Base-by-base conservation (phyloP, 2,797 vertebrate species). In the Rhabdophis nuchalis region DNA sequence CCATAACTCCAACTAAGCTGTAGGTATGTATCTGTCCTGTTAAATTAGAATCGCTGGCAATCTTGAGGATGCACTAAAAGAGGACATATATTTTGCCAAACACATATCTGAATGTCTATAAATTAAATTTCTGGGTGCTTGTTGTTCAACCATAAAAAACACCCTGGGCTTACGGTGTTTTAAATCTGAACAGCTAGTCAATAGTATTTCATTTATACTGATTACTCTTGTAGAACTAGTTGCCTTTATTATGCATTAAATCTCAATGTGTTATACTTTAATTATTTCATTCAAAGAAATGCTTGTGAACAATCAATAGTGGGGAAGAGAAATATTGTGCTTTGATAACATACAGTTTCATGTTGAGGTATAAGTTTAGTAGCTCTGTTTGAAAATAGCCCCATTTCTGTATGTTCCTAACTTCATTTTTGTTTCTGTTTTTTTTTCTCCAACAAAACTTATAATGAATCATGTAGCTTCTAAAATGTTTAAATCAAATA, bases 391-490 rank as follows among this genome's bases (percentile, higher is more conserved):
- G 52, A 93, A 57, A 64, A 90, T 88, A 46, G 16, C 23, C 56
- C 36, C 14, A 46, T 27, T 86, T 89, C 90, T 92, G 23, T 11
- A 14, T 77, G 89, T 92, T 1, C n/a, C 2, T 90, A 92, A 12
- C 12, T n/a, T 90, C 1, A 82, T n/a, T 87, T 14, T 91, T 13
- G 82, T 1, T 82, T 82, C 72, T 7, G 86, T 92, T 93, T 32
- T 16, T 16, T 18, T 90, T 91, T 10, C 82, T 41, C 46, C 32
- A 72, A 52, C 2, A 89, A 87, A 53, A n/a, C 10, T 16, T 54
- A 20, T 50, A 88, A 10, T 50, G 23, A 77, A 77, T 4, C 18
- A 54, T 85, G 10, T 53, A 36, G 20, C 25, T 86, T 41, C 32
- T 89, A 46, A 46, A 46, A 29, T 16, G 23, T 85, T 12, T 27